A percentile compares a stretch with the other conserved stretches of the same genome.
Evolutionary conservation across 2,888 invertebrate genomes (phyloP).

Genomic region (Zeuzera pyrina): DNA sequence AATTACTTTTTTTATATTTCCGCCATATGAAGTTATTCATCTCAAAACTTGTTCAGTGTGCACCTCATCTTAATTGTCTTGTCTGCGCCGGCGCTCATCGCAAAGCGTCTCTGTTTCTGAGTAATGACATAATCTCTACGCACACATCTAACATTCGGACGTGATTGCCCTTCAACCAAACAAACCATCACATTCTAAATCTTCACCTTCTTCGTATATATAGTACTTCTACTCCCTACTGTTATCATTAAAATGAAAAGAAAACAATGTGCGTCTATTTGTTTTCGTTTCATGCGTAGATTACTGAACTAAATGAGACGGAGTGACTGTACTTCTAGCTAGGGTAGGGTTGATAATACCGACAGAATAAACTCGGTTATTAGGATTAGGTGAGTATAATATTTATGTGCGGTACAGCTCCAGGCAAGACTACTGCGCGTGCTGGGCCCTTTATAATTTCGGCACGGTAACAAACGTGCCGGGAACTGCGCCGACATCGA

Average conservation of each 20-base stretch:
- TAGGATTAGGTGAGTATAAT: too few relatives aligned
- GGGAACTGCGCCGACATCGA: too few relatives aligned
- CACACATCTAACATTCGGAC: slow-evolving; percentile 27
- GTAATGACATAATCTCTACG: slow-evolving; percentile 38
- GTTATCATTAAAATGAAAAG: not conserved
- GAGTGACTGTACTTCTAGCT: too few relatives aligned
- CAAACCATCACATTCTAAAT: not conserved
- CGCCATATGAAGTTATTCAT: too few relatives aligned
- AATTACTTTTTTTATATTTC: too few relatives aligned
- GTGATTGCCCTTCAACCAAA: slow-evolving; percentile 15
- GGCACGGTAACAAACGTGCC: too few relatives aligned
- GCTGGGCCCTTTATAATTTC: too few relatives aligned
- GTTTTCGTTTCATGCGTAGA: not conserved
- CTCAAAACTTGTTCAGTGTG: slow-evolving; percentile 18
- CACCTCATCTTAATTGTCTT: slow-evolving; percentile 34
- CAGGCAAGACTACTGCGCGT: too few relatives aligned
- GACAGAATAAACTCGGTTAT: too few relatives aligned
- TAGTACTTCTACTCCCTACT: not conserved
- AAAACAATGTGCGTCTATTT: not conserved
- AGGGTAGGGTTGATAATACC: too few relatives aligned
- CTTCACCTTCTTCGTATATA: not conserved
- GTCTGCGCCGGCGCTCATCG: slow-evolving; percentile 30
- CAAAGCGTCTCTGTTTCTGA: slow-evolving; percentile 29
- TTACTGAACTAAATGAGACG: too few relatives aligned
- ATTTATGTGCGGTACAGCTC: too few relatives aligned